Base-by-base conservation (phyloP, 2,888 invertebrate genomes). In the Campoplex capitator region DNA sequence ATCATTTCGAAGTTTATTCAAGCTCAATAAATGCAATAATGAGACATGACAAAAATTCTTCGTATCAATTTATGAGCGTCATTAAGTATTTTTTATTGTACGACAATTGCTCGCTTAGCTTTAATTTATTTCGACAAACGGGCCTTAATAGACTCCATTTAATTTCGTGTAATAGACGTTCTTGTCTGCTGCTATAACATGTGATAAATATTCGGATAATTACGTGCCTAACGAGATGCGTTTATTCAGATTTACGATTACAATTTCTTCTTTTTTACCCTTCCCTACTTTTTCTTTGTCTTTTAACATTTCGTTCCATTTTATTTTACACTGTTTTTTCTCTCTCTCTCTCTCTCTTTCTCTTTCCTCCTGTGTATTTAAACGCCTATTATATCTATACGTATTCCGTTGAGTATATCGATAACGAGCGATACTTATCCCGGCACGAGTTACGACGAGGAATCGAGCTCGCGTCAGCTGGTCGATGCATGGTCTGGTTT, bases 391-490 rank as follows among this genome's bases (percentile, higher is more conserved):
- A 56, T 56, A 56, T 68, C 28, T 82, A 32, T 67, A 56, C 23
- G 38, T 51, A 75, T 70, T 35, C 70, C 35, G 76, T 38, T 67
- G 76, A 81, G 73, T 81, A 73, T 82, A 82, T 82, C 82, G 82
- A 82, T 82, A 74, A 67, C 82, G 82, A 75, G 68, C 74, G 75
- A 82, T 82, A 75, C 82, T 82, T 81, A 74, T 81, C 74, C 81
- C 23, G 67, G 78, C 76, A 58, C 65, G 65, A 74, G 67, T 65
- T 74, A 67, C 65, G 73, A 67, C 74, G 73, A 42, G 48, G 74
- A 51, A 81, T 81, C 74, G 73, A 74, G 81, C 67, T 82, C 75
- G 75, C 68, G 75, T 82, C 75, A 75, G 75, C 74, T 68, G 54
- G 75, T 68, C 56, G 68, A 82, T 75, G 82, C 82, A 38, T 45